Base-by-base conservation (phyloP, 1,140 invertebrate species). In the Drosophila murphyi region DNA sequence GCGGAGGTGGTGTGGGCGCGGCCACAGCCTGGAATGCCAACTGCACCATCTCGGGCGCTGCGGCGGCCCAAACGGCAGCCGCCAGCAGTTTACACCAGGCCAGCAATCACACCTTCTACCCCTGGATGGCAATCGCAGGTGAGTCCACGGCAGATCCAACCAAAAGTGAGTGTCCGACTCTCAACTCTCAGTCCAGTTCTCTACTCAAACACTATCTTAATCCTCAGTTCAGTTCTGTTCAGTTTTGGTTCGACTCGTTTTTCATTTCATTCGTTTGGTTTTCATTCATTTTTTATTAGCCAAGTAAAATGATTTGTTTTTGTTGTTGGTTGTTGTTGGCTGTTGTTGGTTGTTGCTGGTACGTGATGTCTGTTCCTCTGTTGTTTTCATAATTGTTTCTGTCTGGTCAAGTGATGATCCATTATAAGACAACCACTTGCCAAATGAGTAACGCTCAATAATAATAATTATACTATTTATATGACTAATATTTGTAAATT, bases 81-180 rank as follows among this genome's bases (percentile, higher is more conserved):
- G 95, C 96, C 48, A 97, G 97, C 93, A 95, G 97, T 79, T 96
- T 97, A 92, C 96, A 97, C 93, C 97, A 97, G 94, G 95, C 96
- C 93, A 95, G 95, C 92, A 97, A 97, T 93, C 97, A 98, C 95
- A 98, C 97, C 91, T 98, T 98, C 94, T 98, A 98, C 94, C 97
- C 97, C 75, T 98, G 97, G 97, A 98, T 98, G 97, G 97, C 97
- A 94, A 98, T 98, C 95, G 97, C 97, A 98, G 97, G 97, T 98
- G 93, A 96, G 96, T 91, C 69, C 72, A 79, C 70, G 59, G 85
- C 82, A 69, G 83, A 89, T 90, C 83, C 83, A 82, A 89, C 52
- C 83, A 87, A 87, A 87, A 87, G 82, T 87, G 82, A 87, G 82
- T 87, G 82, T 85, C 78, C 68, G 78, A 34, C 47, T 29, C 57